Evolutionary conservation across 2,888 invertebrate genomes (phyloP), one percentile per base, ranked within the genome.

Genomic region (Perizoma flavofasciatum): DNA sequence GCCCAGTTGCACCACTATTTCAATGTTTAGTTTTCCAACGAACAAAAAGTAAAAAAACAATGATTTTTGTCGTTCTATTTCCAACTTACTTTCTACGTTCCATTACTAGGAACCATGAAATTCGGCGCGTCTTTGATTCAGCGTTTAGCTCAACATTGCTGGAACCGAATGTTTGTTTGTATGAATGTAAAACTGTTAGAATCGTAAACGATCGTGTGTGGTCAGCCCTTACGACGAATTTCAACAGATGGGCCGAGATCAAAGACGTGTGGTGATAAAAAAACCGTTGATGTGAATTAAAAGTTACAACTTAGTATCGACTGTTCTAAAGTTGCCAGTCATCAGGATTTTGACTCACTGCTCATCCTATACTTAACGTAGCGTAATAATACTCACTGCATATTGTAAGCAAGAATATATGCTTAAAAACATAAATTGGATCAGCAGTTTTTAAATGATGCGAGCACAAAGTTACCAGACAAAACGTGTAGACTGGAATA

Each of bases 201-300:
- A 83, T 83, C 86, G 90, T 91, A 92, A 90, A 91, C 88, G 84
- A 67, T 85, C 89, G 91, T 89, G 92, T 91, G 92, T 92, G 91
- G 92, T 84, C 91, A 86, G 87, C 87, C 88, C 91, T 92, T 92
- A 92, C 91, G 88, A 86, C 90, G 92, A 92, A 84, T 86, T 83
- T 77, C 83, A 83, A 85, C 92, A 91, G 92, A 91, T 91, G 92
- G 86, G 77, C 76, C 65, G 83, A 90, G 83, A 91, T 92, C 92
- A 92, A 92, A 91, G 85, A 79, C 72, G 75, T 72, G 75, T 70
- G 80, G 83, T 81, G 85, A 89, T 90, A 89, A 92, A 91, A 37
- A 89, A 85, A 35, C 35, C 74, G 83, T 88, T 89, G 83, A 89
- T 89, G 88, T 84, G 85, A 81, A 83, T 85, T 85, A 82, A 82